Base-by-base conservation (phyloP, 30 jellyfish, hydroid and myxozoan genomes). In the Catostylus mosaicus region DNA sequence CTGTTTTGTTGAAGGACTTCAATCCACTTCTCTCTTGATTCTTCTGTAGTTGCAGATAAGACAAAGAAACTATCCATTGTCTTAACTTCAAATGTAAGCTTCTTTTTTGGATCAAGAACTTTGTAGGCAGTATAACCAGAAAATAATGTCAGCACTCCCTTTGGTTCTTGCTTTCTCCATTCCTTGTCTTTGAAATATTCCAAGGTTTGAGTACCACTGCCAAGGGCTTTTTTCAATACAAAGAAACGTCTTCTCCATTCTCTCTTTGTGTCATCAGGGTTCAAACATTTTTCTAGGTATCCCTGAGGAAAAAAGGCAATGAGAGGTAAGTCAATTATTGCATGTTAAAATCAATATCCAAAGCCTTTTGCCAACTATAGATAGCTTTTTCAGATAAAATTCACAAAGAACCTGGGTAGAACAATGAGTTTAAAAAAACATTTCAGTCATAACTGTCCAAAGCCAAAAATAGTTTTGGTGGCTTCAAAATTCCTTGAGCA, bases 121-220 rank as follows among this genome's bases (percentile, higher is more conserved):
- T 75, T 88, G 30, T 70, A 36, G 8, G 79, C 56, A 16, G 93
- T 38, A 52, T 77, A 88, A 36, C 92, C 89, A 23, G 86, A 61
- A 59, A 76, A 88, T 24, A 88, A 64, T 12, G 97, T 88, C 26
- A 88, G 71, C 1, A 88, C 93, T 16, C 97, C 97, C 81, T 88
- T 88, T 20, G 97, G 97, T 56, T 88, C 97, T 23, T 67, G 93
- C 48, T 86, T 73, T 75, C 82, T 79, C 97, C 97, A 88, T 40
- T 88, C 90, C 36, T 88, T 75, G 27, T 88, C 97, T 43, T 88
- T 88, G 81, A 80, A 88, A 63, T 88, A 88, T 73, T 88, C 97
- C 10, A 88, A 68, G 3, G 90, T 79, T 38, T 69, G 87, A 1
- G 90, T 80, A 4, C 93, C 97, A 72, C 97, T 80, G 30, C 97